These are phyloP conservation scores for Forbesichthys papilliferus DNA, from an alignment of 2,113 vertebrate species.

Conservation along the genomic window DNA sequence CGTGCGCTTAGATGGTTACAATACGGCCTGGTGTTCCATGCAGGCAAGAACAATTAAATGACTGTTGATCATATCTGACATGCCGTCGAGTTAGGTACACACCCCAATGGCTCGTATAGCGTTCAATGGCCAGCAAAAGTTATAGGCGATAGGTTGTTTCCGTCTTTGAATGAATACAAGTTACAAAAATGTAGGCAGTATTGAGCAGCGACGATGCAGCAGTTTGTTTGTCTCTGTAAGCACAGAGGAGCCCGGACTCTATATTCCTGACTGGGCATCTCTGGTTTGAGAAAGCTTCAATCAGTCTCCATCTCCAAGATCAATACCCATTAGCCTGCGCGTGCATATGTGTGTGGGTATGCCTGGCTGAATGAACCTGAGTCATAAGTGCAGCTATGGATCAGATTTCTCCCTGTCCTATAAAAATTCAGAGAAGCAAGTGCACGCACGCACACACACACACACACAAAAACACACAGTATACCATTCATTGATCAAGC, in stretches of 20 bases:
- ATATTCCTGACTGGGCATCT: conserved; percentile 58
- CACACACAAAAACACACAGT: conserved; percentile 17
- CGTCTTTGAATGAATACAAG: neutral
- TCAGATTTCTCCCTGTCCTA: conserved; percentile 55
- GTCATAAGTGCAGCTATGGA: conserved; percentile 65
- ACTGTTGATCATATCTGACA: too few species aligned
- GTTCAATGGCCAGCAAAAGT: too few species aligned
- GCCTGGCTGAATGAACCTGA: conserved; percentile 61
- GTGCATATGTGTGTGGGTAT: conserved; percentile 3
- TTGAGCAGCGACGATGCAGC: conserved; percentile 14
- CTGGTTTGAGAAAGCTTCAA: conserved; percentile 55
- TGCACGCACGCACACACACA: neutral
- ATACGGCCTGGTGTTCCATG: too few species aligned
- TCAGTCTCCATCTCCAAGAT: conserved; percentile 70
- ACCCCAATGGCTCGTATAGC: too few species aligned
- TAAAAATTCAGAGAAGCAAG: neutral
- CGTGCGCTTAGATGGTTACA: too few species aligned
- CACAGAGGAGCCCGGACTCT: conserved; percentile 3
- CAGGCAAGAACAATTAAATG: too few species aligned
- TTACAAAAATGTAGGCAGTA: conserved; percentile 1
- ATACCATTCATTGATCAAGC: conserved; percentile 4
- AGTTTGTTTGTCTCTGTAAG: conserved; percentile 27
- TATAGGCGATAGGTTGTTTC: too few species aligned
- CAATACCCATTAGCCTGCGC: conserved; percentile 70
- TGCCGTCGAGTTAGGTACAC: too few species aligned